Percentiles rank a stretch among this genome's conserved stretches.
phyloP scores from a whole-genome alignment of 1,140 invertebrate species.

The Bactericera cockerelli region DNA sequence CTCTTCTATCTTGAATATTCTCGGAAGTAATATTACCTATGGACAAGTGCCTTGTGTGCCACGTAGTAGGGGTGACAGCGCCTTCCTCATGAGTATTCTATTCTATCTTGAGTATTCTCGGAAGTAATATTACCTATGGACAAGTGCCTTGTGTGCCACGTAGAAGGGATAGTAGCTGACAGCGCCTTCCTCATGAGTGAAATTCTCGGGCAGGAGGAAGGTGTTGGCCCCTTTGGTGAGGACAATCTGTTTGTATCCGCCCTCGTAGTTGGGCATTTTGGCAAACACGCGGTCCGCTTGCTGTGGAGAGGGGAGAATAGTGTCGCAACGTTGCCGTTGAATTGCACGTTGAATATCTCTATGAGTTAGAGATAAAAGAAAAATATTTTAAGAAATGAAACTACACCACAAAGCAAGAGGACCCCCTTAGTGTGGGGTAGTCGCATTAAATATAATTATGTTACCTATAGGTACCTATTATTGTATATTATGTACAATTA shows the following conservation, averaged over 20 bases:
- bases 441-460: too few species aligned
- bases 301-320: background rate
- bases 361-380: too few species aligned
- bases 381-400: too few species aligned
- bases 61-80: background rate
- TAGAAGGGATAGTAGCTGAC: background rate
- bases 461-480: too few species aligned
- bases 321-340: too few species aligned
- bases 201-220: background rate
- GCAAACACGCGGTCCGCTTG: background rate
- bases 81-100: background rate
- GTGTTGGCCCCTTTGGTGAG: background rate
- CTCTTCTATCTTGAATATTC: too few species aligned
- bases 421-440: too few species aligned
- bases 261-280: background rate
- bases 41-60: conserved; percentile 1
- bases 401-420: too few species aligned
- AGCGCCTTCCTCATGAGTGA: background rate
- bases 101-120: too few species aligned
- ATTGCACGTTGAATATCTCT: too few species aligned
- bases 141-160: background rate
- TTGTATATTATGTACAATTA: too few species aligned
- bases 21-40: too few species aligned
- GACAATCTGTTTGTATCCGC: background rate
- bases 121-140: conserved; percentile 4